Conservation (phyloP, 2,888 invertebrate species). For the Rhagium mordax region DNA sequence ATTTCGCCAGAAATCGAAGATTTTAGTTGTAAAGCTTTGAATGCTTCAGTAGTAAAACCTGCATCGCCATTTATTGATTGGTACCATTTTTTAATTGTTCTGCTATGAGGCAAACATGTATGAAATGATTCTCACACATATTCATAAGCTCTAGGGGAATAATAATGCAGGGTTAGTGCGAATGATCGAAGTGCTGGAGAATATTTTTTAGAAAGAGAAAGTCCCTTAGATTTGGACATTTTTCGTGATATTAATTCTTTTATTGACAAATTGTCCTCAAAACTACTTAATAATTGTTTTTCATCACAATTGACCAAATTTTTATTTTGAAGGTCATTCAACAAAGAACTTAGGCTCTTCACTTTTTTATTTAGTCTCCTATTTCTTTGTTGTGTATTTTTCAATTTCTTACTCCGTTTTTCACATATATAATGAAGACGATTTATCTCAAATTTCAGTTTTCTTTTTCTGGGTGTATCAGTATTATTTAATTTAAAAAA, state of each 20-base stretch:
- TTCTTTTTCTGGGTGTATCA: no score
- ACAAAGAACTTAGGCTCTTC: no score
- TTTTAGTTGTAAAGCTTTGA: background rate
- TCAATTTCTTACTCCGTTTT: no score
- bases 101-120: background rate
- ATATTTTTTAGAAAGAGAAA: background rate
- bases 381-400: no score
- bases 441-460: no score
- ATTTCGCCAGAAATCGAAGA: background rate
- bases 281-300: no score
- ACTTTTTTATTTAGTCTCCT: no score
- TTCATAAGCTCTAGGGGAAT: slow-evolving; percentile 4
- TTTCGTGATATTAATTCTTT: background rate
- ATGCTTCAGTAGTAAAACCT: background rate
- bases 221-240: background rate
- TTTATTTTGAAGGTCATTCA: no score
- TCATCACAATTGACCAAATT: no score
- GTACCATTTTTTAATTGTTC: background rate
- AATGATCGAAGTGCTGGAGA: background rate
- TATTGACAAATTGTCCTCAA: no score
- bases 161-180: background rate
- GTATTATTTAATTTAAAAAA: no score
- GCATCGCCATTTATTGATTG: background rate
- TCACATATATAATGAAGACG: no score
- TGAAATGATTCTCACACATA: slow-evolving; percentile 1